Percentiles rank a stretch among this genome's conserved stretches.
Conservation (phyloP, 2,888 invertebrate species). For the Lepidocyrtoides sp. region DNA sequence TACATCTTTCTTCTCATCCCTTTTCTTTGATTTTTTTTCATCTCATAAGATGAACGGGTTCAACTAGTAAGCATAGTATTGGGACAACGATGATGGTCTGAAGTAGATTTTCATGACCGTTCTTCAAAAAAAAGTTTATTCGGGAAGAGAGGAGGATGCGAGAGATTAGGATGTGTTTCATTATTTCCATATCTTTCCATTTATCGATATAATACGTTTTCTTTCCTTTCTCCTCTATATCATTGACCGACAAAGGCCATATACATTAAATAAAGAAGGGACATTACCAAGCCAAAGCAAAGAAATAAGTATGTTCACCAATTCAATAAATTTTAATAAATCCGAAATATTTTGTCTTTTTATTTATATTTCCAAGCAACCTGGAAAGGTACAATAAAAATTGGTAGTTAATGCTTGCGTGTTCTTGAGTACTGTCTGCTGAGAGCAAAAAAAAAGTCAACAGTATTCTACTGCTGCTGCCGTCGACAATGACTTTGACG, state of each 20-base stretch:
- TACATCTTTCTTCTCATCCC: constrained; percentile 29
- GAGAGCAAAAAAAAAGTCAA: no score
- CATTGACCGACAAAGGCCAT: neutral
- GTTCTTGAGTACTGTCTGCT: no score
- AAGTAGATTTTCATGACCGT: neutral
- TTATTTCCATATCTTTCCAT: neutral
- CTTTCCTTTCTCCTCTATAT: neutral
- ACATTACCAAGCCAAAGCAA: no score
- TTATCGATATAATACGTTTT: constrained; percentile 8
- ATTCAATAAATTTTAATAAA: constrained; percentile 37
- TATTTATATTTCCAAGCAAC: neutral
- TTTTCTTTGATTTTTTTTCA: neutral
- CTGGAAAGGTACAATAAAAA: neutral
- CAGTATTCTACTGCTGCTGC: neutral
- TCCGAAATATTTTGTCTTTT: neutral
- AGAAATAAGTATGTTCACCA: neutral
- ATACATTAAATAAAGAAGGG: neutral
- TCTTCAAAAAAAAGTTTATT: neutral
- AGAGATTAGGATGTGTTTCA: neutral
- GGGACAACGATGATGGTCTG: neutral
- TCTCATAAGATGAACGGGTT: constrained; percentile 5
- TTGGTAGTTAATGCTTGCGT: neutral
- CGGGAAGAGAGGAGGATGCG: neutral
- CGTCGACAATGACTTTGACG: neutral
- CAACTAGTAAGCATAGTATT: constrained; percentile 3